Percentiles rank a stretch among this genome's conserved stretches.
These are phyloP conservation scores for Drosophila kepulauana DNA, from an alignment of 1,140 invertebrate genomes.

Conservation along the genomic window DNA sequence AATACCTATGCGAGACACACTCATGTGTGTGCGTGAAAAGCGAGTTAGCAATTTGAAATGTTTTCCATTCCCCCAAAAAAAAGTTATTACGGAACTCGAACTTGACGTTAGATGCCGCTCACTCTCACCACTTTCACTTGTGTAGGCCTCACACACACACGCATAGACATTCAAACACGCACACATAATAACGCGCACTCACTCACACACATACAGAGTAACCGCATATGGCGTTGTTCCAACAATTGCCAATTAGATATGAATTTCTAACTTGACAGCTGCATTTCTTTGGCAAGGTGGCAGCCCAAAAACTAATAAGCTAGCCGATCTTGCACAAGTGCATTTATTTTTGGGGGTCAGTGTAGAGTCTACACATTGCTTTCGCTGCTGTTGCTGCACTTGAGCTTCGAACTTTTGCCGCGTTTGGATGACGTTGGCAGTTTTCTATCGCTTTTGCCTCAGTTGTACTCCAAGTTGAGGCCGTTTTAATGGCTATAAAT, in stretches of 20 bases:
- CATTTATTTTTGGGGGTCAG: no score
- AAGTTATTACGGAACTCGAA: conserved; percentile 70
- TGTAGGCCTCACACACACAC: conserved; percentile 30
- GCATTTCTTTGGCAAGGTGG: conserved; percentile 18
- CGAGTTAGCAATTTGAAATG: conserved; percentile 26
- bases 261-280: conserved; percentile 21
- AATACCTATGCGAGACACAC: not conserved
- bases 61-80: conserved; percentile 50
- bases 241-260: conserved; percentile 68
- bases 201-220: not conserved
- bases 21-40: not conserved
- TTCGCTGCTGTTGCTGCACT: conserved; percentile 37
- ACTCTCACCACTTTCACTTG: conserved; percentile 78
- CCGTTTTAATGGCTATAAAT: conserved; percentile 10
- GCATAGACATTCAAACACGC: not conserved
- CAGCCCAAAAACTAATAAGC: conserved; percentile 7
- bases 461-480: not conserved
- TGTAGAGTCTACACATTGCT: not conserved
- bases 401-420: conserved; percentile 73
- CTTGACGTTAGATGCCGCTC: conserved; percentile 50
- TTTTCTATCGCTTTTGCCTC: conserved; percentile 46
- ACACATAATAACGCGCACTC: conserved; percentile 3
- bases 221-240: conserved; percentile 47
- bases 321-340: not conserved
- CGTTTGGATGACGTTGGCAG: conserved; percentile 84